These are phyloP conservation scores for Adelphocoris suturalis DNA, from an alignment of 2,888 invertebrate genomes.

Conservation along the genomic window DNA sequence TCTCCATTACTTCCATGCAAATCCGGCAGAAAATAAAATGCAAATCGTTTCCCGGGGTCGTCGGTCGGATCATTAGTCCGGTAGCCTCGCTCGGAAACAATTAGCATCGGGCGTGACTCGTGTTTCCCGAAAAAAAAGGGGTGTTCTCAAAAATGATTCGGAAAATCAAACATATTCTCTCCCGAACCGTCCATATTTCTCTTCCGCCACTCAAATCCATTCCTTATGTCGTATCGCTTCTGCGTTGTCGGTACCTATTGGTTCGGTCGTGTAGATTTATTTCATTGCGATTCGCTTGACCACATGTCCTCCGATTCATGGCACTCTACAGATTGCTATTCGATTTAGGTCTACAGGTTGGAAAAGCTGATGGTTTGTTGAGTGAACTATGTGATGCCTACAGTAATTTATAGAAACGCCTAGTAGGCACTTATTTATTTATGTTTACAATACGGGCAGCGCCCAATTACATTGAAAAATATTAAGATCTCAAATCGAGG, in stretches of 20 bases:
- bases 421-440: too few species aligned
- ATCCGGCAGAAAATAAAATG: conserved; percentile 64
- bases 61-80: conserved; percentile 55
- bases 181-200: not conserved
- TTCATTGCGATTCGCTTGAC: not conserved
- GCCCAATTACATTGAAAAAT: too few species aligned
- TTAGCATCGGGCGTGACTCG: conserved; percentile 28
- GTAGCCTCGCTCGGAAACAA: conserved; percentile 23
- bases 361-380: too few species aligned
- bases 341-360: too few species aligned
- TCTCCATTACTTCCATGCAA: conserved; percentile 68
- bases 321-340: too few species aligned
- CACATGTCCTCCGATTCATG: not conserved
- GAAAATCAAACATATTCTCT: conserved; percentile 15
- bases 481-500: too few species aligned
- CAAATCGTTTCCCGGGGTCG: conserved; percentile 52
- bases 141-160: conserved; percentile 17
- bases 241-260: too few species aligned
- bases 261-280: not conserved
- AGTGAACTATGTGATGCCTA: too few species aligned
- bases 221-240: too few species aligned
- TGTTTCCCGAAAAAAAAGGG: not conserved
- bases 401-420: too few species aligned
- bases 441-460: too few species aligned
- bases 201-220: not conserved